phyloP scores from a whole-genome alignment of 2,888 invertebrate species.

The Dicycla oo region DNA sequence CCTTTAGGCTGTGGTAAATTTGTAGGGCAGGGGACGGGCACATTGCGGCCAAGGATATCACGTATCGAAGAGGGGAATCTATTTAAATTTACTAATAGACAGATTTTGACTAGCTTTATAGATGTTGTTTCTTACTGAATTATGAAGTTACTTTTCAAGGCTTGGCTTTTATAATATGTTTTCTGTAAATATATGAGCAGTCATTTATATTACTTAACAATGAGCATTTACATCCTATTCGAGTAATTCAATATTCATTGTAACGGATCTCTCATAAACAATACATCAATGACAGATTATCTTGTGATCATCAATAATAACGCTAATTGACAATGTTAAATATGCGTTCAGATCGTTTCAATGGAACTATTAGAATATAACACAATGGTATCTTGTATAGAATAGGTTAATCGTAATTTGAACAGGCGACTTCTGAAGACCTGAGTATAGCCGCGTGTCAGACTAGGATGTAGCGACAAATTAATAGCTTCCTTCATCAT shows the following conservation, averaged over 20 bases:
- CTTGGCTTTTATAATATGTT: slow-evolving; percentile 6
- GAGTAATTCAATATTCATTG: slow-evolving; percentile 59
- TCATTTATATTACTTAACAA: slow-evolving; percentile 47
- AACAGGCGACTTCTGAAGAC: slow-evolving; percentile 20
- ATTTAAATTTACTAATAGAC: slow-evolving; percentile 24
- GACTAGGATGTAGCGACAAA: slow-evolving; percentile 31
- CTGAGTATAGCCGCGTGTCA: slow-evolving; percentile 2
- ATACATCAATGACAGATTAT: slow-evolving; percentile 62
- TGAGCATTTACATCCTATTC: slow-evolving; percentile 35
- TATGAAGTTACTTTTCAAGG: neutral
- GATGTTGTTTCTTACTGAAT: slow-evolving; percentile 3
- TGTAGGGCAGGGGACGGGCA: slow-evolving; percentile 56
- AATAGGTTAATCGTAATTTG: slow-evolving; percentile 31
- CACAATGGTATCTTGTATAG: slow-evolving; percentile 32
- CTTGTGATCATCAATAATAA: slow-evolving; percentile 56
- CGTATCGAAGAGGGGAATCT: slow-evolving; percentile 43
- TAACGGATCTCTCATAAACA: slow-evolving; percentile 50
- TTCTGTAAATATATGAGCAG: slow-evolving; percentile 10
- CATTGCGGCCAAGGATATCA: slow-evolving; percentile 62
- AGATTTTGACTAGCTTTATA: slow-evolving; percentile 24
- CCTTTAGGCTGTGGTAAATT: slow-evolving; percentile 52
- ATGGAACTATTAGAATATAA: slow-evolving; percentile 59
- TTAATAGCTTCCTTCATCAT: slow-evolving; percentile 55
- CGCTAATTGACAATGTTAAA: slow-evolving; percentile 59
- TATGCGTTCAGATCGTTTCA: slow-evolving; percentile 48